Evolutionary conservation across 2,113 vertebrate genomes (phyloP).

Genomic region (Alosa alosa): DNA sequence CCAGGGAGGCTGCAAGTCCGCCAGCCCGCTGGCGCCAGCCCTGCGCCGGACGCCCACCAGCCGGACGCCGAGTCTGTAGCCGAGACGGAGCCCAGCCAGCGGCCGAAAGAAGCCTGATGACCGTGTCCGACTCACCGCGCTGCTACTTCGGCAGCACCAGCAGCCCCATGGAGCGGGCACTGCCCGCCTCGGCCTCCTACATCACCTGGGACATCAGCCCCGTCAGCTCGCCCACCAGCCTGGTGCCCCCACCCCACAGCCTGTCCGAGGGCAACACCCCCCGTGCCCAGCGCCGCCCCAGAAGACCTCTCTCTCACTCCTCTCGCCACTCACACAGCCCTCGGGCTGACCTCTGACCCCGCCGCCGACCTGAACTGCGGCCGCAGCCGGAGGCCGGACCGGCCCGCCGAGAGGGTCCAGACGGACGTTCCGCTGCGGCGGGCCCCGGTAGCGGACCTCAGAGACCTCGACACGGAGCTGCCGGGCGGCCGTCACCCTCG

Average conservation of each 20-base stretch:
- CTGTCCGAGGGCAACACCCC: conserved; percentile 42
- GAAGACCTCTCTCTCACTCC: conserved; percentile 62
- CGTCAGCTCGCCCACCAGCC: conserved; percentile 64
- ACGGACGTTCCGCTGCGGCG: conserved; percentile 41
- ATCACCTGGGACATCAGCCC: conserved; percentile 77
- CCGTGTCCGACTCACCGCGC: conserved; percentile 69
- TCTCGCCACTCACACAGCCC: conserved; percentile 52
- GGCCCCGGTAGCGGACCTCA: conserved; percentile 45
- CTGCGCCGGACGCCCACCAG: conserved; percentile 20
- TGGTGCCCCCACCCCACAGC: conserved; percentile 56
- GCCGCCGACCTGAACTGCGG: conserved; percentile 22
- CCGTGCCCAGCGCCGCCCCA: conserved; percentile 44
- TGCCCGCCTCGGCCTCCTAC: conserved; percentile 41
- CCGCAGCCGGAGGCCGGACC: conserved; percentile 45
- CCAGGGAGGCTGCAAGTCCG: no score
- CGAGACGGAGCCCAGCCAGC: no score
- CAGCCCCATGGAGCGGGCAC: conserved; percentile 67
- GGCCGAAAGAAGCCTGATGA: no score
- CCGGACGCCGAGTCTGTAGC: no score
- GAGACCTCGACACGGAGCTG: no score
- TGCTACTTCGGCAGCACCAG: conserved; percentile 77
- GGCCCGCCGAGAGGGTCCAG: conserved; percentile 33
- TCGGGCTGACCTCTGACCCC: conserved; percentile 23
- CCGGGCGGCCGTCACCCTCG: no score
- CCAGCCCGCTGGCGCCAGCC: conserved; percentile 45